These are phyloP conservation scores for Neodiprion pinetum DNA, from an alignment of 1,140 invertebrate species.

Conservation along the genomic window DNA sequence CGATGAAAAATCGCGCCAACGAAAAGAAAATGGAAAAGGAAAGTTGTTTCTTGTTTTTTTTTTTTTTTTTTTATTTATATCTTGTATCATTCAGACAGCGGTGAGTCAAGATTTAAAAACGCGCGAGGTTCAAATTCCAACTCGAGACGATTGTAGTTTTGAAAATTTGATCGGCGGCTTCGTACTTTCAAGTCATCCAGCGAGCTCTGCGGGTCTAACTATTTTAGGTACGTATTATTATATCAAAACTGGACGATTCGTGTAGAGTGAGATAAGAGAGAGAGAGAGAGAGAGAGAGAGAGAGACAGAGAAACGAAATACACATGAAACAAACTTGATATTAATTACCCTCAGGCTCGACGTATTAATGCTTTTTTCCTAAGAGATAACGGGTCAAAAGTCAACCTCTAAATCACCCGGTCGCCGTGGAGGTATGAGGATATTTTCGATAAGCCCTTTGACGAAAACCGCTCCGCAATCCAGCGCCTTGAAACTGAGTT, in stretches of 20 bases:
- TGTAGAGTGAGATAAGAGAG: neutral
- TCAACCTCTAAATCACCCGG: constrained; percentile 11
- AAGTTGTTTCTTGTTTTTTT: too few relatives aligned
- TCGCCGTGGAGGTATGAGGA: neutral
- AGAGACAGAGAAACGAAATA: neutral
- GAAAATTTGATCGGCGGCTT: neutral
- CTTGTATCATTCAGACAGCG: too few relatives aligned
- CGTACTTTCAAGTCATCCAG: neutral
- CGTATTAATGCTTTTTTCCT: constrained; percentile 10
- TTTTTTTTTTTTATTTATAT: too few relatives aligned
- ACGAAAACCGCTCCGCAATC: neutral
- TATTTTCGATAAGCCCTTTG: neutral
- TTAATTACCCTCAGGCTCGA: constrained; percentile 9
- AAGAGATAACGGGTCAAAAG: constrained; percentile 8
- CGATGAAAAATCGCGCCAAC: too few relatives aligned
- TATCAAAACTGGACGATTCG: neutral
- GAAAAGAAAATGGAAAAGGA: too few relatives aligned
- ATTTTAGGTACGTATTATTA: neutral
- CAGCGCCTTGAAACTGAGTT: too few relatives aligned
- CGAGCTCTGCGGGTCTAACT: neutral
- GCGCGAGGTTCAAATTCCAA: too few relatives aligned
- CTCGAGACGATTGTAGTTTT: neutral
- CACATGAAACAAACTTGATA: constrained; percentile 18
- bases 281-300: too few relatives aligned
- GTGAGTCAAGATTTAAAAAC: too few relatives aligned